Conservation (phyloP, 1,140 invertebrate species). For the Platyscapa corneri region DNA sequence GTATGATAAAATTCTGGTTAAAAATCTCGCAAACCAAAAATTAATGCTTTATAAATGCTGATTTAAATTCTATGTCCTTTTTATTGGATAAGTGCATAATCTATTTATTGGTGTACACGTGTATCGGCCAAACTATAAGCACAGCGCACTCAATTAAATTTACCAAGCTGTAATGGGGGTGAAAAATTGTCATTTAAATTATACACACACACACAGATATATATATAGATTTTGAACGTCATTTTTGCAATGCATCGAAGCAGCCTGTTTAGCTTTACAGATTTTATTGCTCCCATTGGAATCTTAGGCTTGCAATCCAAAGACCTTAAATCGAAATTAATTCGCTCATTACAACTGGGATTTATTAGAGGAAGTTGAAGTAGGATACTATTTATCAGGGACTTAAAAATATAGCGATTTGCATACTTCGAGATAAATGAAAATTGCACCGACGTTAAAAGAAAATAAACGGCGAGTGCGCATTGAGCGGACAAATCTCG, state of each 20-base stretch:
- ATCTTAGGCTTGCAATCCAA: background rate
- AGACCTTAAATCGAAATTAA: background rate
- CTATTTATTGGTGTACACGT: no score
- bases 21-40: no score
- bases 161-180: background rate
- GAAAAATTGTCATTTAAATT: no score
- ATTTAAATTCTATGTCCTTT: no score
- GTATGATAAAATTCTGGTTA: no score
- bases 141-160: background rate
- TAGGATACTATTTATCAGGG: background rate
- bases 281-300: background rate
- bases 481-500: background rate
- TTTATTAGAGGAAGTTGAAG: background rate
- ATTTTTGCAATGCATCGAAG: background rate
- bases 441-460: background rate
- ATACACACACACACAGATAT: background rate
- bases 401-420: background rate
- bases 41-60: no score
- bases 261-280: background rate
- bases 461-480: background rate
- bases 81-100: no score
- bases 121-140: no score
- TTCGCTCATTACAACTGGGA: background rate
- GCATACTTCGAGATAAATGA: background rate
- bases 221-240: background rate